Evolutionary conservation across 1,140 invertebrate genomes (phyloP).

Genomic region (Elysia chlorotica): DNA sequence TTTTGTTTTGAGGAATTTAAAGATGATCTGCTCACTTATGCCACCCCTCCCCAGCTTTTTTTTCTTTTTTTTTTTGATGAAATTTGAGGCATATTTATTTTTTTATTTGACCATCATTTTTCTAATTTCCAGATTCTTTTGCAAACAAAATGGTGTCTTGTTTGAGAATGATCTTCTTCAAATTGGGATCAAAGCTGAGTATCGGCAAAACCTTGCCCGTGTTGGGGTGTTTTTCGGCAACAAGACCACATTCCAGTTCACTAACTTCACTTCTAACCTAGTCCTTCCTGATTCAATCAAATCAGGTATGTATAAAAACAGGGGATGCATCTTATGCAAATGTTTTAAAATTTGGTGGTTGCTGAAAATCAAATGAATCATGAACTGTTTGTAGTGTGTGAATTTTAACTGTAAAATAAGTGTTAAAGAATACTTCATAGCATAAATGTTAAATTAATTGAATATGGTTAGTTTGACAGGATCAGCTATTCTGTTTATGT

Average conservation of each 20-base stretch:
- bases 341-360: too few species aligned
- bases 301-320: slow-evolving; percentile 8
- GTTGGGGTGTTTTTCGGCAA: slow-evolving; percentile 98
- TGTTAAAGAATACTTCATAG: too few species aligned
- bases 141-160: slow-evolving; percentile 87
- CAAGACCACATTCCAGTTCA: slow-evolving; percentile 85
- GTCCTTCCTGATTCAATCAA: slow-evolving; percentile 38
- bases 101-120: background rate
- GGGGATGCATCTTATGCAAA: too few species aligned
- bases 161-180: slow-evolving; percentile 99
- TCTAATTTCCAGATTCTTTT: slow-evolving; percentile 77
- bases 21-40: too few species aligned
- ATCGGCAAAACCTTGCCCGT: slow-evolving; percentile 89
- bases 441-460: too few species aligned
- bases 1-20: too few species aligned
- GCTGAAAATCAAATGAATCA: too few species aligned
- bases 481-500: too few species aligned
- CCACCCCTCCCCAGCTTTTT: background rate
- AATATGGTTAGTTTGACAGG: too few species aligned
- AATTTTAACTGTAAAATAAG: too few species aligned
- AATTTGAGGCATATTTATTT: background rate
- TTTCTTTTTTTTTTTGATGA: slow-evolving; percentile 2
- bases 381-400: too few species aligned
- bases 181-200: slow-evolving; percentile 97
- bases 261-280: slow-evolving; percentile 59